A percentile compares a stretch with the other conserved stretches of the same genome.
Conservation (phyloP, 2,797 vertebrate genomes). For the Leptodactylus fallax region DNA sequence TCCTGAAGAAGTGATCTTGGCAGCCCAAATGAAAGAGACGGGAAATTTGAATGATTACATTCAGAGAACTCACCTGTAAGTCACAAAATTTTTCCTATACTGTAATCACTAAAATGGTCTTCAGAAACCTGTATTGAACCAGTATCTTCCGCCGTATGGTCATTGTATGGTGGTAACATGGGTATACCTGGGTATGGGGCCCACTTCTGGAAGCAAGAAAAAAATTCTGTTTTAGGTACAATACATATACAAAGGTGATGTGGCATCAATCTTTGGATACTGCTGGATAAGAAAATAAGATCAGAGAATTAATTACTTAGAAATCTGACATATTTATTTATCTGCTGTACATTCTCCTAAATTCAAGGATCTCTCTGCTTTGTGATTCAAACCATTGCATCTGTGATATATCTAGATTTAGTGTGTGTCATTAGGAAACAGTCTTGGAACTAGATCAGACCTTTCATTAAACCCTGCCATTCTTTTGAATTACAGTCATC, state of each 20-base stretch:
- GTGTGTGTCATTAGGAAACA: conserved; percentile 60
- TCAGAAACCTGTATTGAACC: too few species aligned
- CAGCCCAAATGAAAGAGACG: too few species aligned
- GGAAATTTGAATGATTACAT: too few species aligned
- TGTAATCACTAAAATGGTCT: too few species aligned
- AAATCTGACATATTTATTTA: conserved; percentile 37
- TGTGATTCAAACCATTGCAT: conserved; percentile 35
- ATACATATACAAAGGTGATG: not conserved
- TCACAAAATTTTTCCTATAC: too few species aligned
- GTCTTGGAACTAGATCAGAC: conserved; percentile 61
- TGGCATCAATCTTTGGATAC: not conserved
- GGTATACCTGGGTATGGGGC: too few species aligned
- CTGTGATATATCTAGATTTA: conserved; percentile 55
- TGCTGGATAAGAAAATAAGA: not conserved
- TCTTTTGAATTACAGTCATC: conserved; percentile 60
- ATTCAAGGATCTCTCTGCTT: conserved; percentile 17
- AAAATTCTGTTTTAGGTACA: not conserved
- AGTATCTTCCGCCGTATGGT: too few species aligned
- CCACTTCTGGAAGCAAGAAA: too few species aligned
- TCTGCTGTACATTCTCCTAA: conserved; percentile 5
- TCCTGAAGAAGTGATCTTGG: too few species aligned
- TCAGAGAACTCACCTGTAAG: too few species aligned
- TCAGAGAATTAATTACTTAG: not conserved
- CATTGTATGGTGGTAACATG: too few species aligned
- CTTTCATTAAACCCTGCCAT: conserved; percentile 57